Evolutionary conservation across 2,113 vertebrate genomes (phyloP).

Genomic region (Apodemus sylvaticus): DNA sequence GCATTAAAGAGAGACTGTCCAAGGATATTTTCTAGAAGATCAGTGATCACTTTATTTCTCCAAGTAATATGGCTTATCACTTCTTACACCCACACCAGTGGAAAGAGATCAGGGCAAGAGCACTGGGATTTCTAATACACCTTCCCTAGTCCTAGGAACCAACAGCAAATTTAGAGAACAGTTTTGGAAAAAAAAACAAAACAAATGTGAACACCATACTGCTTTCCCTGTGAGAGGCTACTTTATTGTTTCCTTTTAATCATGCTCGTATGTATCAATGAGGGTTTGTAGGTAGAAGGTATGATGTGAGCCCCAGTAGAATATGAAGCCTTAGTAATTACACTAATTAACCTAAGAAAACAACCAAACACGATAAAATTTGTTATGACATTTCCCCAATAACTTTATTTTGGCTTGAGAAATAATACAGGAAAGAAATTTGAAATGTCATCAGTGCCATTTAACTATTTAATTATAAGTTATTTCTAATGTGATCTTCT

Average conservation of each 20-base stretch:
- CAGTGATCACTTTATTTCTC: constrained; percentile 76
- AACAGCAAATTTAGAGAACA: constrained; percentile 53
- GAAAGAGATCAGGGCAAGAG: constrained; percentile 68
- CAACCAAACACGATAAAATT: constrained; percentile 1
- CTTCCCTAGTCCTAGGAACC: constrained; percentile 71
- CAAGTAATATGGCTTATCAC: constrained; percentile 83
- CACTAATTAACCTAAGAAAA: constrained; percentile 47
- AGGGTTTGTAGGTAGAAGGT: background rate
- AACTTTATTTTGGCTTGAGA: constrained; percentile 42
- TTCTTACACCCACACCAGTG: constrained; percentile 79
- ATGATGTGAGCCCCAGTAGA: background rate
- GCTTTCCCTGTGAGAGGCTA: constrained; percentile 33
- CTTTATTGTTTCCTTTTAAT: background rate
- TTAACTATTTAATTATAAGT: background rate
- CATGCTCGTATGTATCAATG: background rate
- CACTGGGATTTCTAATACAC: constrained; percentile 65
- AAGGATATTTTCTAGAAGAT: constrained; percentile 82
- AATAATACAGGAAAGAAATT: constrained; percentile 54
- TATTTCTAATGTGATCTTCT: background rate
- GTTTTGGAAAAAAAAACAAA: constrained; percentile 34
- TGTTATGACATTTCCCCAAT: background rate
- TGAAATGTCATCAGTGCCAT: constrained; percentile 9
- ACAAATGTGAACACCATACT: background rate
- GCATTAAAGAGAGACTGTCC: constrained; percentile 83
- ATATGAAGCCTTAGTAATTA: constrained; percentile 19